These are phyloP conservation scores for Erebia palarica DNA, from an alignment of 2,888 invertebrate species.

Conservation along the genomic window DNA sequence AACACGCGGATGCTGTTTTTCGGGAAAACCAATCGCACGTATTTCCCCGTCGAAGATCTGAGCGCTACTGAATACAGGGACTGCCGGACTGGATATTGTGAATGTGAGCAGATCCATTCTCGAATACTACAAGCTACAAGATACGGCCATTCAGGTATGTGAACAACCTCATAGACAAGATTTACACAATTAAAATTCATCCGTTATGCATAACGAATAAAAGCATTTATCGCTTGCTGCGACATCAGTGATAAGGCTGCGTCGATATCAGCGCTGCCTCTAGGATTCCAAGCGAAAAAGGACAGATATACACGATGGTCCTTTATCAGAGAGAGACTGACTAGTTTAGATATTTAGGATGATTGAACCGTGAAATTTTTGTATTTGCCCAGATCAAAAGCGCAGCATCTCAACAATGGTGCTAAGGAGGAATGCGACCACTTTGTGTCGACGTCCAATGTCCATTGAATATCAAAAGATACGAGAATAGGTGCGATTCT, in stretches of 20 bases:
- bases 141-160: conserved; percentile 79
- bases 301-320: conserved; percentile 45
- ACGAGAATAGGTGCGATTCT: conserved; percentile 2
- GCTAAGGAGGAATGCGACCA: conserved; percentile 42
- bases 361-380: conserved; percentile 78
- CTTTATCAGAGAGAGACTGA: conserved; percentile 52
- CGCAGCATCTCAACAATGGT: conserved; percentile 66
- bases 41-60: conserved; percentile 44
- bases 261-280: conserved; percentile 80
- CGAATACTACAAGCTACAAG: conserved; percentile 75
- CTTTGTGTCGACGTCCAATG: conserved; percentile 25
- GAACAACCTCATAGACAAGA: conserved; percentile 65
- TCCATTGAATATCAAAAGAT: conserved; percentile 12
- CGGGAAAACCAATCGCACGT: conserved; percentile 40
- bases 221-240: conserved; percentile 50
- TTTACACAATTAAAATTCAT: conserved; percentile 53
- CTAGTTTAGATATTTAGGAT: conserved; percentile 66
- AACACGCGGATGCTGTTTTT: conserved; percentile 61
- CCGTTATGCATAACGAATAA: conserved; percentile 53
- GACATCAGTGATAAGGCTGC: conserved; percentile 71
- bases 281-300: conserved; percentile 69
- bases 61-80: conserved; percentile 53
- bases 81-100: conserved; percentile 47
- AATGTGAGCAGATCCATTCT: conserved; percentile 69
- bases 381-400: conserved; percentile 68